Percentiles rank a stretch among this genome's conserved stretches.
Conservation (phyloP, 2,113 vertebrate species). For the Tamias sibiricus region DNA sequence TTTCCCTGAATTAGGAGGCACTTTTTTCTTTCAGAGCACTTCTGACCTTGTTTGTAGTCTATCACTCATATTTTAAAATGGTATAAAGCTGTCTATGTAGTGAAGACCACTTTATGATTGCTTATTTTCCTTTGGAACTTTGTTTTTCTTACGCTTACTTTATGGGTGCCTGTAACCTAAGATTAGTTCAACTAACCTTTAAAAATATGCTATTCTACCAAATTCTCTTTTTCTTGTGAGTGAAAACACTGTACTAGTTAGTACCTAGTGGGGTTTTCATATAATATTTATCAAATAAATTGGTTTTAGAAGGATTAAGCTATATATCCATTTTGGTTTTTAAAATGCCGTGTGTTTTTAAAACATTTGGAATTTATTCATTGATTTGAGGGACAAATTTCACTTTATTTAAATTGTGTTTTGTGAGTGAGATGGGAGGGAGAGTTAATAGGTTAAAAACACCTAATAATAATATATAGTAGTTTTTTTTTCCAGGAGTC, state of each 20-base stretch:
- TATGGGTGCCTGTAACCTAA: background rate
- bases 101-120: background rate
- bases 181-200: background rate
- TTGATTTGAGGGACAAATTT: constrained; percentile 25
- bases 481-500: constrained; percentile 91
- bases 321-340: constrained; percentile 32
- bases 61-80: constrained; percentile 55
- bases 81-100: background rate
- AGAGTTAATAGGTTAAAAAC: constrained; percentile 38
- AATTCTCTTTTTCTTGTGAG: constrained; percentile 32
- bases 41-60: constrained; percentile 40
- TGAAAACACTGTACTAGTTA: background rate
- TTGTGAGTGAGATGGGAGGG: background rate
- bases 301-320: constrained; percentile 29
- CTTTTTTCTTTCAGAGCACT: constrained; percentile 7
- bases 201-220: background rate
- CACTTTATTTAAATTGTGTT: constrained; percentile 16
- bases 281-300: background rate
- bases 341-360: constrained; percentile 33
- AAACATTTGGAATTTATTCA: constrained; percentile 13
- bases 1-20: background rate
- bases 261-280: constrained; percentile 2
- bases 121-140: background rate
- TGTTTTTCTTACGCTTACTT: constrained; percentile 51
- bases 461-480: constrained; percentile 46